These are phyloP conservation scores for Amphiprion ocellaris DNA, from an alignment of 2,113 vertebrate genomes.

Conservation along the genomic window DNA sequence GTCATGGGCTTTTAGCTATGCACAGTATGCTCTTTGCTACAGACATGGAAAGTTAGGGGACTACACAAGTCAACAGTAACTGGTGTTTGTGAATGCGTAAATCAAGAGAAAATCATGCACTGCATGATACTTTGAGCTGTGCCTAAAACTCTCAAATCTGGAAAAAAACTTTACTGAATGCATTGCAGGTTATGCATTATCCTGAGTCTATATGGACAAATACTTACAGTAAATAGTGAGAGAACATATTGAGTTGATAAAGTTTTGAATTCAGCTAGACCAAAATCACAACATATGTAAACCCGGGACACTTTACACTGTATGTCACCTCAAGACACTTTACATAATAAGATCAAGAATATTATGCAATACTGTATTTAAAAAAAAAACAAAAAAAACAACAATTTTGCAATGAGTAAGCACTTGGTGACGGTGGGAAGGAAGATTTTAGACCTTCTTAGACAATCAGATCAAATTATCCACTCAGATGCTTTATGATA, in stretches of 20 bases:
- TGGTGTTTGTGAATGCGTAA: constrained; percentile 16
- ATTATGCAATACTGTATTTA: not conserved
- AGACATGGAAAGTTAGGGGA: constrained; percentile 28
- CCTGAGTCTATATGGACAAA: constrained; percentile 8
- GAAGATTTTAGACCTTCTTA: constrained; percentile 12
- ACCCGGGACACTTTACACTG: too few species aligned
- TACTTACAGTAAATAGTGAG: constrained; percentile 57
- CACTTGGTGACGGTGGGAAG: too few species aligned
- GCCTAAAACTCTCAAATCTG: not conserved
- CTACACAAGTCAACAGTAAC: constrained; percentile 14
- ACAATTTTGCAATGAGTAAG: too few species aligned
- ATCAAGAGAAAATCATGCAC: constrained; percentile 28
- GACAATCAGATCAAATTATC: constrained; percentile 54
- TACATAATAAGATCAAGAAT: too few species aligned
- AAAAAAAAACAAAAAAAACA: constrained; percentile 15
- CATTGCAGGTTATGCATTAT: constrained; percentile 5
- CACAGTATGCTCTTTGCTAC: constrained; percentile 19
- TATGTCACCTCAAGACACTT: too few species aligned
- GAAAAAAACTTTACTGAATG: constrained; percentile 24
- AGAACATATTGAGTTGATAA: constrained; percentile 6
- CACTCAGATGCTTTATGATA: constrained; percentile 54
- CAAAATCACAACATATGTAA: too few species aligned
- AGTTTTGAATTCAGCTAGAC: too few species aligned
- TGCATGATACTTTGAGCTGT: not conserved
- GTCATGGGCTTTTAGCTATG: constrained; percentile 24